Evolutionary conservation across 2,888 invertebrate species (phyloP).

Genomic region (Xanthia icteritia): DNA sequence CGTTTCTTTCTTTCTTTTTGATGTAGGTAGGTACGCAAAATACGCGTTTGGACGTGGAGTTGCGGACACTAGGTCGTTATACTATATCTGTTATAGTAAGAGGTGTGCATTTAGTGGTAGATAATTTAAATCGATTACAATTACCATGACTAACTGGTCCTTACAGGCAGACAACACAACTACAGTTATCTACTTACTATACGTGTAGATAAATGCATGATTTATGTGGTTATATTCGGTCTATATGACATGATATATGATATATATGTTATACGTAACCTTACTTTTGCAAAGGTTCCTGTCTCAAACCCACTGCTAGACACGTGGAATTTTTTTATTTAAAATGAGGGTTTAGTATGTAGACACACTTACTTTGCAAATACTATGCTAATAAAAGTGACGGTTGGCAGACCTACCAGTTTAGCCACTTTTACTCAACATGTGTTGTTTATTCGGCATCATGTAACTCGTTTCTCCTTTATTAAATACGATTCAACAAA

Average conservation of each 20-base stretch:
- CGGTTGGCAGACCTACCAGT: constrained; percentile 8
- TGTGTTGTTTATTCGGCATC: constrained; percentile 6
- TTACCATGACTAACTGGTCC: constrained; percentile 27
- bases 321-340: too few relatives aligned
- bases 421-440: constrained; percentile 27
- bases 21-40: background rate
- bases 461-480: constrained; percentile 25
- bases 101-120: constrained; percentile 7
- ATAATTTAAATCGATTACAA: constrained; percentile 33
- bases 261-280: constrained; percentile 6
- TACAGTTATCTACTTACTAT: background rate
- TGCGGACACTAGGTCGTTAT: background rate
- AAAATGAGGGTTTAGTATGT: background rate
- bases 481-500: background rate
- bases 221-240: constrained; percentile 17
- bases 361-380: constrained; percentile 19
- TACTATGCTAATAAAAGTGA: constrained; percentile 25
- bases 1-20: background rate
- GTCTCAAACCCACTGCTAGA: background rate
- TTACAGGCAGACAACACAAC: background rate
- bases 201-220: background rate
- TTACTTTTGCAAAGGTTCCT: background rate
- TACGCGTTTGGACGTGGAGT: background rate
- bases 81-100: background rate
- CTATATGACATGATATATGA: too few relatives aligned